phyloP scores from a whole-genome alignment of 1,140 invertebrate species.

The Cotesia vestalis region DNA sequence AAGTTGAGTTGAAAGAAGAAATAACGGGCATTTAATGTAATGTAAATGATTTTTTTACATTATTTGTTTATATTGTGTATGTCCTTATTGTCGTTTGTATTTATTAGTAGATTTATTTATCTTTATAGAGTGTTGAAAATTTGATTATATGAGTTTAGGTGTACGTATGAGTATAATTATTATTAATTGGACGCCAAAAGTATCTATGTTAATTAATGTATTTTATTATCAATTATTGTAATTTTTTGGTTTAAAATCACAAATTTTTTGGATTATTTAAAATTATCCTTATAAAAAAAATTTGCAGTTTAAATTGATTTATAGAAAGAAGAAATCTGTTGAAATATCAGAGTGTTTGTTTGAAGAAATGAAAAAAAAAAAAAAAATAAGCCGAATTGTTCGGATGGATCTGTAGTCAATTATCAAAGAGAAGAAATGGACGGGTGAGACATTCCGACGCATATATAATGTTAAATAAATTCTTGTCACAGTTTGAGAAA shows the following conservation, averaged over 20 bases:
- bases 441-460: constrained; percentile 20
- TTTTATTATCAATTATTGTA: too few species aligned
- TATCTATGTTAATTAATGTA: constrained; percentile 10
- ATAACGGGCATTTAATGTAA: too few species aligned
- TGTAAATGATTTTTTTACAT: not conserved
- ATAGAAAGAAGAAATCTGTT: too few species aligned
- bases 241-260: too few species aligned
- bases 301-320: too few species aligned
- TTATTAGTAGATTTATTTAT: constrained; percentile 14
- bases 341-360: too few species aligned
- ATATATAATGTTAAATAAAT: constrained; percentile 11
- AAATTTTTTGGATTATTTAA: too few species aligned
- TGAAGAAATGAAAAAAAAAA: too few species aligned
- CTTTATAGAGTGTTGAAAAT: too few species aligned
- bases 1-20: too few species aligned
- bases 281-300: too few species aligned
- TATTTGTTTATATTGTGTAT: constrained; percentile 27
- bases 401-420: constrained; percentile 2
- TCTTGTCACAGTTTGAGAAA: constrained; percentile 9
- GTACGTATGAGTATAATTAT: not conserved
- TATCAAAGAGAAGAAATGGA: constrained; percentile 3
- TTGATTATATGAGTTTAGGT: not conserved
- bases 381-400: too few species aligned
- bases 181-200: constrained; percentile 16
- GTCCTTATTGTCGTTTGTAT: constrained; percentile 21